Evolutionary conservation across 2,797 vertebrate species (phyloP).

Genomic region (Gymnodraco acuticeps): DNA sequence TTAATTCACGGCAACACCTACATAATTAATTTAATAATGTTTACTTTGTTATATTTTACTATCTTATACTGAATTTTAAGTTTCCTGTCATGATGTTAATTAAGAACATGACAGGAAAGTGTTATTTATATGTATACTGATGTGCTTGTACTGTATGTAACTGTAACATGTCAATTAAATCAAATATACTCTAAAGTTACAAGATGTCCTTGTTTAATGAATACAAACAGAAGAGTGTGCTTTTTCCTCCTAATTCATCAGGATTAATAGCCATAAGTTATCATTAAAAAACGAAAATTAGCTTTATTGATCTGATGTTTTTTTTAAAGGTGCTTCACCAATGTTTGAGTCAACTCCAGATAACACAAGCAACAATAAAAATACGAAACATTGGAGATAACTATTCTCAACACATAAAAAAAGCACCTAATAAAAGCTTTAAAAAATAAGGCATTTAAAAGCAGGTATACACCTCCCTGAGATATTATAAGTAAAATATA

Average conservation of each 20-base stretch:
- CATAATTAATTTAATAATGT: neutral
- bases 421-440: neutral
- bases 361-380: neutral
- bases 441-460: neutral
- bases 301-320: too few species aligned
- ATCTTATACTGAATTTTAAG: neutral
- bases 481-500: neutral
- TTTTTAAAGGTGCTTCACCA: too few species aligned
- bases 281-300: too few species aligned
- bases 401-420: neutral
- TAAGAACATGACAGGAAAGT: neutral
- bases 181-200: neutral
- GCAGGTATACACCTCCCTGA: neutral
- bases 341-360: neutral
- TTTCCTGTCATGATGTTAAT: neutral
- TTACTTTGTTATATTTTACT: neutral
- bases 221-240: too few species aligned
- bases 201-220: neutral
- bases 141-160: neutral
- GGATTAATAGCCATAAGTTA: too few species aligned
- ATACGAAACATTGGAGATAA: neutral
- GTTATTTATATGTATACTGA: too few species aligned
- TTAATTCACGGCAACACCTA: too few species aligned
- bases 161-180: conserved; percentile 44
- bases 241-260: too few species aligned